phyloP scores from a whole-genome alignment of 2,888 invertebrate species.

The Clanis bilineata region DNA sequence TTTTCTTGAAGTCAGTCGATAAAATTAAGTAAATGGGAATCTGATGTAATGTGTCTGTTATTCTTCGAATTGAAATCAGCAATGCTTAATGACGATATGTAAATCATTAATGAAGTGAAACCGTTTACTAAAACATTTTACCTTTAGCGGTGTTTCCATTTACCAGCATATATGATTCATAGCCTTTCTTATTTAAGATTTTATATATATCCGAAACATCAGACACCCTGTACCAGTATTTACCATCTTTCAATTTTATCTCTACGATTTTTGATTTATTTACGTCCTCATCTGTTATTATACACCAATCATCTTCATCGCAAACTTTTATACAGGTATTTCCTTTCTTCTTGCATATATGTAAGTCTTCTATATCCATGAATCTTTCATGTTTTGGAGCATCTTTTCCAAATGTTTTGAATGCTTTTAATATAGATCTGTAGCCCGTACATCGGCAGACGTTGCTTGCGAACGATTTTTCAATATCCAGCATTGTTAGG shows the following conservation, averaged over 20 bases:
- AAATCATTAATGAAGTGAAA: too few species aligned
- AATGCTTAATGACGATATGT: too few species aligned
- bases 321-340: conserved; percentile 22
- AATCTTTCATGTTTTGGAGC: conserved; percentile 63
- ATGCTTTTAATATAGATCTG: conserved; percentile 88
- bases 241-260: conserved; percentile 54
- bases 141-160: conserved; percentile 89
- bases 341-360: conserved; percentile 34
- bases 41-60: too few species aligned
- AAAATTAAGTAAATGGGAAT: too few species aligned
- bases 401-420: conserved; percentile 86
- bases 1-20: too few species aligned
- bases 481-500: conserved; percentile 84
- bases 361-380: conserved; percentile 61
- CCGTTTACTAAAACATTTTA: too few species aligned
- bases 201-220: conserved; percentile 75
- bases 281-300: conserved; percentile 47
- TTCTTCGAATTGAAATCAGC: too few species aligned
- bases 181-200: conserved; percentile 65
- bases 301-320: conserved; percentile 47
- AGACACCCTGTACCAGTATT: conserved; percentile 79
- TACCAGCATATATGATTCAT: conserved; percentile 82
- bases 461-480: conserved; percentile 87
- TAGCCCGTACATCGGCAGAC: conserved; percentile 91
- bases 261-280: conserved; percentile 44